Conservation (phyloP, 1,140 invertebrate genomes). For the Caenorhabditis latens region DNA sequence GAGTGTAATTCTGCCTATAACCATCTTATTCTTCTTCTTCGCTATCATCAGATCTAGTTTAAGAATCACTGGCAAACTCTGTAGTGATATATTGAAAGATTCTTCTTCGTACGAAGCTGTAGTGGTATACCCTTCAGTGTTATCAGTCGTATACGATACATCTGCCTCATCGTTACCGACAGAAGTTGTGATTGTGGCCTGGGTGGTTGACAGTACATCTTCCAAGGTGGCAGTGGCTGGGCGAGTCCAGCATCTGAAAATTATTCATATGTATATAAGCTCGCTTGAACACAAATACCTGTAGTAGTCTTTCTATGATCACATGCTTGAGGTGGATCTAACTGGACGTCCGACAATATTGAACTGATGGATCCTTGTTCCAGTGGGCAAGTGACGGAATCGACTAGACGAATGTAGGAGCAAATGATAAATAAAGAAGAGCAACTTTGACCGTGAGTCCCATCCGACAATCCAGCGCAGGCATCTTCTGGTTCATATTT, state of each 20-base stretch:
- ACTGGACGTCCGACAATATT: neutral
- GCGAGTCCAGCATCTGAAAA: slow-evolving; percentile 27
- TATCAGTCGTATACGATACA: neutral
- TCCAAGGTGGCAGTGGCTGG: neutral
- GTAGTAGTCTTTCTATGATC: neutral
- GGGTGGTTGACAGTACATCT: slow-evolving; percentile 12
- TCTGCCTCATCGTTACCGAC: neutral
- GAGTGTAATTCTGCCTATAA: neutral
- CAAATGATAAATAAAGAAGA: neutral
- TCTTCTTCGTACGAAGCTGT: neutral
- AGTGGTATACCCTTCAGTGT: neutral
- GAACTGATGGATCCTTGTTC: slow-evolving; percentile 12
- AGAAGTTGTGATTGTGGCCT: neutral
- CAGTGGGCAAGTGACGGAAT: neutral
- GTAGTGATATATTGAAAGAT: neutral
- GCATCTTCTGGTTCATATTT: neutral
- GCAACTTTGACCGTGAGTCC: slow-evolving; percentile 1
- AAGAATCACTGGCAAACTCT: neutral
- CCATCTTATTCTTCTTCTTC: neutral
- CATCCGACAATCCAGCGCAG: neutral
- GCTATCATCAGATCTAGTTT: neutral
- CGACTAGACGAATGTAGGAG: neutral
- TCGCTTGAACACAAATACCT: neutral
- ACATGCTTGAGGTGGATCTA: slow-evolving; percentile 11
- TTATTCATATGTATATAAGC: neutral